Percentiles rank a stretch among this genome's conserved stretches.
phyloP scores from a whole-genome alignment of 1,140 invertebrate species.

The Hetaerina americana region DNA sequence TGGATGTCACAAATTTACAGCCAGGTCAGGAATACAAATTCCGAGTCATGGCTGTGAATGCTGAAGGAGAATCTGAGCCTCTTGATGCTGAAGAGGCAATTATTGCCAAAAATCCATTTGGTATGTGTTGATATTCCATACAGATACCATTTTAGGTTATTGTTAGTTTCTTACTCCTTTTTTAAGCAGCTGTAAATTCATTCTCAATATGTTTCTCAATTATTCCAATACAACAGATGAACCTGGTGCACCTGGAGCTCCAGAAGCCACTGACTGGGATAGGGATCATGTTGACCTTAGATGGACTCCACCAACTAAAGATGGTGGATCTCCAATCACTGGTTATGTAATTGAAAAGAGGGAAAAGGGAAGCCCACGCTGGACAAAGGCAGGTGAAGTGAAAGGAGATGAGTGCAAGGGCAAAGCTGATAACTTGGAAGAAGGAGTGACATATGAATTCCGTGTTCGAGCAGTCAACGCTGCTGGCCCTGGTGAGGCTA shows the following conservation, averaged over 20 bases:
- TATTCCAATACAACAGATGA: slow-evolving; percentile 56
- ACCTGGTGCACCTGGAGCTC: slow-evolving; percentile 77
- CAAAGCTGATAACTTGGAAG: slow-evolving; percentile 63
- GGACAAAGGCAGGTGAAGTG: slow-evolving; percentile 74
- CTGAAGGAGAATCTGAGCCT: slow-evolving; percentile 88
- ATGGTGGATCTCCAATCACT: slow-evolving; percentile 86
- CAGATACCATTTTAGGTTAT: not conserved
- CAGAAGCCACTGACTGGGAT: slow-evolving; percentile 86
- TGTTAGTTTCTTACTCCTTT: slow-evolving; percentile 8
- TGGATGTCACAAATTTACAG: slow-evolving; percentile 69
- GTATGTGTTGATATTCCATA: slow-evolving; percentile 34
- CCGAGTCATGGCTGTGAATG: slow-evolving; percentile 87
- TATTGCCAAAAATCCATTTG: slow-evolving; percentile 95
- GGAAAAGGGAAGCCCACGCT: slow-evolving; percentile 72
- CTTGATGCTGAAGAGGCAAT: slow-evolving; percentile 77
- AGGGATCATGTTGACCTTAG: slow-evolving; percentile 85
- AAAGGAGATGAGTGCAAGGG: slow-evolving; percentile 64
- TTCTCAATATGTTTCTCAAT: slow-evolving; percentile 12
- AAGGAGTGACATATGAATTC: slow-evolving; percentile 80
- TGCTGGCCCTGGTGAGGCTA: slow-evolving; percentile 66
- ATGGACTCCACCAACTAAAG: slow-evolving; percentile 77
- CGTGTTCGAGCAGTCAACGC: slow-evolving; percentile 69
- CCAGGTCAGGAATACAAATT: slow-evolving; percentile 95
- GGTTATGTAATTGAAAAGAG: slow-evolving; percentile 90
- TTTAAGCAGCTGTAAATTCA: slow-evolving; percentile 6